Conservation (phyloP, 2,113 vertebrate genomes). For the Tonatia bakeri region DNA sequence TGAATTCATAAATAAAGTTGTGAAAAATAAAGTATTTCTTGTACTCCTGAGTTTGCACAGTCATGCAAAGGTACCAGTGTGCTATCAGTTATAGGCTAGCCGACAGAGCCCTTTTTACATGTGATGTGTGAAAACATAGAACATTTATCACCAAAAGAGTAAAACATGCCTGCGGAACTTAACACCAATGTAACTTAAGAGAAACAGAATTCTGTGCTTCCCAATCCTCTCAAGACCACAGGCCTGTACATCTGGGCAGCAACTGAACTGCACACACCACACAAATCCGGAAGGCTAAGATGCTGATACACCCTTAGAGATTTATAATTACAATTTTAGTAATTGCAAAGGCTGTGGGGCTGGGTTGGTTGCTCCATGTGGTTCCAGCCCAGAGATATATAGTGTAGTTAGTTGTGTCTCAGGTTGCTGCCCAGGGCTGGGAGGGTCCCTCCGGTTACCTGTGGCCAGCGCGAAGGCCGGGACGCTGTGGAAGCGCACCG, state of each 20-base stretch:
- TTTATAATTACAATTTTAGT: neutral
- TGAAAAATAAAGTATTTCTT: neutral
- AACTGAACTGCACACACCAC: neutral
- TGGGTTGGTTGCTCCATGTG: neutral
- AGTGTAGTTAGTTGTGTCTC: neutral
- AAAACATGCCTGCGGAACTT: neutral
- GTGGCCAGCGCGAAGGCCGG: constrained; percentile 89
- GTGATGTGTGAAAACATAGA: neutral
- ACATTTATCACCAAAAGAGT: neutral
- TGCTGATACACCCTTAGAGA: neutral
- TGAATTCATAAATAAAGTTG: neutral
- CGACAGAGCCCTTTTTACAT: neutral
- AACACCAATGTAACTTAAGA: neutral
- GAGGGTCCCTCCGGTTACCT: constrained; percentile 75
- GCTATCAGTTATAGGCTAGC: neutral
- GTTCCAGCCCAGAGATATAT: neutral
- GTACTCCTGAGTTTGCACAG: neutral
- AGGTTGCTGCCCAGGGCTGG: fast-evolving
- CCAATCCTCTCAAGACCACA: neutral
- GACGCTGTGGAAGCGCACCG: constrained; percentile 91
- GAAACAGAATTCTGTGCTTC: neutral
- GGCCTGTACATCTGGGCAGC: fast-evolving
- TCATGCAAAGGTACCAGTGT: neutral
- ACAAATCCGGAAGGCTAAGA: neutral
- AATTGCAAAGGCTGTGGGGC: neutral